These are phyloP conservation scores for Sphenodon punctatus DNA, from an alignment of 2,797 vertebrate genomes.

Conservation along the genomic window DNA sequence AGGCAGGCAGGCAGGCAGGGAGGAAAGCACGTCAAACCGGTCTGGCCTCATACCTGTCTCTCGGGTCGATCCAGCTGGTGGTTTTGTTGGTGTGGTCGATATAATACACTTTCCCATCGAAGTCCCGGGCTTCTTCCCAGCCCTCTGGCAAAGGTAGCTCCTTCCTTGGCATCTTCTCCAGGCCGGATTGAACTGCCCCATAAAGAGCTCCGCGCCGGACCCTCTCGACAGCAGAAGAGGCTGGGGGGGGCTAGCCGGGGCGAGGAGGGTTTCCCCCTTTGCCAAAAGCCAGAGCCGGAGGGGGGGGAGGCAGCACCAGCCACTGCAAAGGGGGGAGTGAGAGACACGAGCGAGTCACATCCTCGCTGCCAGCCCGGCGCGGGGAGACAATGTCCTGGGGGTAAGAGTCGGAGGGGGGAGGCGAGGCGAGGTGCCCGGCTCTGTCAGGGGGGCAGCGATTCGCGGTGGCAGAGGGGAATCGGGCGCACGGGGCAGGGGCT, in stretches of 20 bases:
- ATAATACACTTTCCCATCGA: constrained; percentile 95
- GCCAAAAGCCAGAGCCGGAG: constrained; percentile 38
- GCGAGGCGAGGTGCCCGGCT: constrained; percentile 26
- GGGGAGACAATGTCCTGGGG: too few species aligned
- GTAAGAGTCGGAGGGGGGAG: background rate
- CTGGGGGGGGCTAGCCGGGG: background rate
- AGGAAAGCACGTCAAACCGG: background rate
- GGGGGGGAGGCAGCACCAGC: background rate
- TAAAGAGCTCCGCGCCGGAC: background rate
- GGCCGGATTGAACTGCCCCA: constrained; percentile 37
- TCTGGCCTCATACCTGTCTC: constrained; percentile 86
- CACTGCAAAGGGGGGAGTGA: background rate
- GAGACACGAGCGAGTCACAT: background rate
- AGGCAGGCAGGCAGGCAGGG: background rate
- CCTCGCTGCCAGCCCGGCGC: background rate
- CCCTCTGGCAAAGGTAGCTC: constrained; percentile 96
- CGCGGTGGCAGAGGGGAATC: too few species aligned
- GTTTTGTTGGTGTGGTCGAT: constrained; percentile 91
- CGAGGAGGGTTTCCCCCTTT: constrained; percentile 9
- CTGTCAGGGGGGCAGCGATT: background rate
- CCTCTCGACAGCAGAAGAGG: background rate
- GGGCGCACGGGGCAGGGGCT: too few species aligned
- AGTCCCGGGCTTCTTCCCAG: constrained; percentile 96
- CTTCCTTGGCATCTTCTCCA: constrained; percentile 88
- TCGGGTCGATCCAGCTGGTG: constrained; percentile 96